These are phyloP conservation scores for Furcifer pardalis DNA, from an alignment of 2,797 vertebrate species.

Conservation along the genomic window DNA sequence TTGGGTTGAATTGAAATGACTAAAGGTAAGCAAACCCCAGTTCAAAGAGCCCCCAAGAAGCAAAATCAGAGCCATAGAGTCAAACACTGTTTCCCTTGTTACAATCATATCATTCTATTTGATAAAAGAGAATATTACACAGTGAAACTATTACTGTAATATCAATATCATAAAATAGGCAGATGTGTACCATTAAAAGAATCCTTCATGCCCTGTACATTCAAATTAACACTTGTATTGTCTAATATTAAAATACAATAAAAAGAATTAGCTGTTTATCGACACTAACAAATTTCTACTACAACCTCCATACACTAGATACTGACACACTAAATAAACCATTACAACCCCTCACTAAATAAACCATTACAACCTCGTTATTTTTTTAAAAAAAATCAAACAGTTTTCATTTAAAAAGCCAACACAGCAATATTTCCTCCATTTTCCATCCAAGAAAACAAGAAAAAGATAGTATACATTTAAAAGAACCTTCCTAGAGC, in stretches of 20 bases:
- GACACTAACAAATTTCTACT: not conserved
- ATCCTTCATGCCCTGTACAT: not conserved
- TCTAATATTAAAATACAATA: not conserved
- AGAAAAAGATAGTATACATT: constrained; percentile 9
- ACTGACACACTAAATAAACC: constrained; percentile 33
- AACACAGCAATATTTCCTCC: constrained; percentile 14
- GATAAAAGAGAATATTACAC: constrained; percentile 6
- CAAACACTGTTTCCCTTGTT: constrained; percentile 15
- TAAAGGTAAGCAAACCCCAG: not conserved
- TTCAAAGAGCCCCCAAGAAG: not conserved
- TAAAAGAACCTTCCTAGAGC: constrained; percentile 5
- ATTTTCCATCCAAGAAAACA: constrained; percentile 17
- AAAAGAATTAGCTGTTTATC: constrained; percentile 17
- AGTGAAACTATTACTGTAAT: constrained; percentile 3
- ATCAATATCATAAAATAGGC: not conserved
- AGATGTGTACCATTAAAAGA: constrained; percentile 8
- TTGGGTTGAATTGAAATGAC: not conserved
- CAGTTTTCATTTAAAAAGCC: constrained; percentile 25
- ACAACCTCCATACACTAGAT: not conserved
- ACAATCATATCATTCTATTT: constrained; percentile 40
- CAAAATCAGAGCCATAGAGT: not conserved
- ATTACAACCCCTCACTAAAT: not conserved
- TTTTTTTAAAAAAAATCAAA: not conserved
- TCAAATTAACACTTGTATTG: not conserved
- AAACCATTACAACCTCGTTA: constrained; percentile 18